Evolutionary conservation across 2,113 vertebrate genomes (phyloP).

Genomic region (Tringa solitaria): DNA sequence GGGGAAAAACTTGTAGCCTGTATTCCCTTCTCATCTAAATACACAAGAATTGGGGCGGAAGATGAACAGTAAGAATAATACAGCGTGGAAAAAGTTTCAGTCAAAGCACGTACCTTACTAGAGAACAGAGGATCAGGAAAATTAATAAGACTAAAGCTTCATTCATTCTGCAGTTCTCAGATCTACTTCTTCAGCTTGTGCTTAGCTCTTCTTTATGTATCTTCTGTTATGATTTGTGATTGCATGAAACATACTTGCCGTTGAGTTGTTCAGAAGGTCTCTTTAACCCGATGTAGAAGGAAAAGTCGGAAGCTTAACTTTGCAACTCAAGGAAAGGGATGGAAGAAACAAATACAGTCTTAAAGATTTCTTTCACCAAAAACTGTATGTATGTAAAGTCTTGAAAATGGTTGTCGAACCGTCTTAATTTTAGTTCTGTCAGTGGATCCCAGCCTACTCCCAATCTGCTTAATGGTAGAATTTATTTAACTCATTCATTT

Average conservation of each 20-base stretch:
- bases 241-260: accelerated
- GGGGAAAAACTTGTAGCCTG: not conserved
- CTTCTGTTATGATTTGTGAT: not conserved
- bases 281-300: not conserved
- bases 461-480: too few species aligned
- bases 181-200: not conserved
- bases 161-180: not conserved
- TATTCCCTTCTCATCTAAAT: not conserved
- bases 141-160: not conserved
- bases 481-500: too few species aligned
- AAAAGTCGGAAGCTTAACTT: not conserved
- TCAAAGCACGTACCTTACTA: not conserved
- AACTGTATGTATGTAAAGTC: not conserved
- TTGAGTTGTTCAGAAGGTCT: not conserved
- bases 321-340: not conserved
- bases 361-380: not conserved
- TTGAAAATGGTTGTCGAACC: not conserved
- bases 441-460: not conserved
- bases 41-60: not conserved
- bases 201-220: not conserved
- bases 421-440: not conserved
- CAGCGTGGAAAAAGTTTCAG: not conserved
- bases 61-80: not conserved
- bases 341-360: not conserved
- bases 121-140: not conserved